phyloP scores from a whole-genome alignment of 1,140 invertebrate species.

The Cecropterus lyciades region DNA sequence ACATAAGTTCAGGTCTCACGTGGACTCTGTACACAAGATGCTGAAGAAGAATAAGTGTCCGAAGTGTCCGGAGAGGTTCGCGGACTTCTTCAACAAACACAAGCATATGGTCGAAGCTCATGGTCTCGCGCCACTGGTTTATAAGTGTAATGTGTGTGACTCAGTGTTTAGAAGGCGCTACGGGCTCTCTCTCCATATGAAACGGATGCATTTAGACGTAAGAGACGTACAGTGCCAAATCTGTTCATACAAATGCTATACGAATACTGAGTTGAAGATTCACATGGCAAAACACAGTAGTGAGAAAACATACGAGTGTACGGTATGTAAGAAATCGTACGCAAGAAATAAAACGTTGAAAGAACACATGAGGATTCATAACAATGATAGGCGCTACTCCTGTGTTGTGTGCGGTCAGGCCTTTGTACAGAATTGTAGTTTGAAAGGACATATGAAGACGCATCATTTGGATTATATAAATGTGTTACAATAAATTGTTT shows the following conservation, averaged over 20 bases:
- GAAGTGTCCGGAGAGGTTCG: constrained; percentile 56
- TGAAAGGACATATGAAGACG: constrained; percentile 50
- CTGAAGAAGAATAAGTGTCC: constrained; percentile 59
- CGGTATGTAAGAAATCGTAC: constrained; percentile 85
- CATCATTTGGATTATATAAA: constrained; percentile 39
- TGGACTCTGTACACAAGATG: constrained; percentile 53
- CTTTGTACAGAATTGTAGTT: constrained; percentile 55
- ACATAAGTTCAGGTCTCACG: constrained; percentile 56
- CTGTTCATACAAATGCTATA: constrained; percentile 55
- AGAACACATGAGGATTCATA: constrained; percentile 49
- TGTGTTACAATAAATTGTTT: constrained; percentile 20
- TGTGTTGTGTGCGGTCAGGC: constrained; percentile 50
- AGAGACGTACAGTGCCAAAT: constrained; percentile 24
- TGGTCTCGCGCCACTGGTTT: constrained; percentile 45
- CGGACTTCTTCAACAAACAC: constrained; percentile 51
- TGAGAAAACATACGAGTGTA: constrained; percentile 82
- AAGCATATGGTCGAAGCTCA: constrained; percentile 61
- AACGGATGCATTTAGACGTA: constrained; percentile 19
- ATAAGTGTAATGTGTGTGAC: constrained; percentile 61
- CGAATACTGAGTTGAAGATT: constrained; percentile 61
- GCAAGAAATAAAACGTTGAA: constrained; percentile 53
- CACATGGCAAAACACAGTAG: constrained; percentile 88
- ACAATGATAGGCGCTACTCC: constrained; percentile 46
- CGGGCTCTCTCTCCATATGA: constrained; percentile 22
- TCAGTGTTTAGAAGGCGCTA: constrained; percentile 22